These are phyloP conservation scores for Drosophila nebulosa DNA, from an alignment of 1,140 invertebrate species.

Conservation along the genomic window DNA sequence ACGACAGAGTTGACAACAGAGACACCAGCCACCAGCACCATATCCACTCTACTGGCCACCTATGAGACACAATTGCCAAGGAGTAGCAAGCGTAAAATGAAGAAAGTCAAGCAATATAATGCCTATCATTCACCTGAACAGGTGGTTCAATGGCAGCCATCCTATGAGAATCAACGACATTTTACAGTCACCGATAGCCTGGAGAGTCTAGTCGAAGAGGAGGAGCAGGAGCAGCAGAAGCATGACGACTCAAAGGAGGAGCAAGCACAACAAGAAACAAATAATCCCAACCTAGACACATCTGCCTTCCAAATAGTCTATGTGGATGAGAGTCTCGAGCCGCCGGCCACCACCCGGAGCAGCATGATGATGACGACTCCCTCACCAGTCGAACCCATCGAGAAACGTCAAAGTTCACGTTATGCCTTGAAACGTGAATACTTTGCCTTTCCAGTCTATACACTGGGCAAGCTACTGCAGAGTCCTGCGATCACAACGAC, in stretches of 20 bases:
- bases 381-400: not conserved
- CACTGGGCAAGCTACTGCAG: conserved; percentile 61
- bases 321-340: conserved; percentile 58
- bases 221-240: not conserved
- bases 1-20: not conserved
- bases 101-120: conserved; percentile 63
- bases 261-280: not conserved
- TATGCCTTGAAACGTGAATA: conserved; percentile 58
- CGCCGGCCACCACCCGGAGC: conserved; percentile 12
- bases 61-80: conserved; percentile 44
- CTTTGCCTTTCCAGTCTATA: conserved; percentile 69
- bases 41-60: conserved; percentile 10
- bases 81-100: conserved; percentile 35
- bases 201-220: not conserved
- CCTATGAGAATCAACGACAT: conserved; percentile 42
- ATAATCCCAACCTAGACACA: not conserved
- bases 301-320: conserved; percentile 57
- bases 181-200: conserved; percentile 7
- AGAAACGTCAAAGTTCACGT: conserved; percentile 52
- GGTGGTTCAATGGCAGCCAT: conserved; percentile 59
- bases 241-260: not conserved
- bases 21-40: not conserved
- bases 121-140: conserved; percentile 66
- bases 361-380: conserved; percentile 1
- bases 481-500: not conserved